A percentile compares a stretch with the other conserved stretches of the same genome.
These are phyloP conservation scores for Camelus dromedarius DNA, from an alignment of 2,113 vertebrate genomes.

Conservation along the genomic window DNA sequence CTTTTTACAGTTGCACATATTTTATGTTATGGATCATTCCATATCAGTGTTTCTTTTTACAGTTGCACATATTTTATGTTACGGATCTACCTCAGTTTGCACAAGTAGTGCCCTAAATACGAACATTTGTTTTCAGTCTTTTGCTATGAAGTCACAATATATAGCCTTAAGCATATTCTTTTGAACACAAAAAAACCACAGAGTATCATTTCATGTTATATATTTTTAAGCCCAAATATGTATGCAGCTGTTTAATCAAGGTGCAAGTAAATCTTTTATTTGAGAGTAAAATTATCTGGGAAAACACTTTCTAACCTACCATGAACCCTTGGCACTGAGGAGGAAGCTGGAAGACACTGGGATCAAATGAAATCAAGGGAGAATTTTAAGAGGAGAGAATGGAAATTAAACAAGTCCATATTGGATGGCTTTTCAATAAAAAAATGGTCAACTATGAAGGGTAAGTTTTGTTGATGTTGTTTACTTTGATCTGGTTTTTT, in stretches of 20 bases:
- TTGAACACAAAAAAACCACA: background rate
- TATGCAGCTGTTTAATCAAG: background rate
- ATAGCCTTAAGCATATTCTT: background rate
- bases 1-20: background rate
- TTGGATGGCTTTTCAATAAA: background rate
- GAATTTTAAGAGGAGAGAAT: background rate
- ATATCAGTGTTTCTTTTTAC: background rate
- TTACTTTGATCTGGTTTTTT: background rate
- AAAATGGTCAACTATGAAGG: background rate
- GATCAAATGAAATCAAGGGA: background rate
- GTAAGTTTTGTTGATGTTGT: background rate
- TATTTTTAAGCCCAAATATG: background rate
- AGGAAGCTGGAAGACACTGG: background rate
- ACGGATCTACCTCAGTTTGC: background rate
- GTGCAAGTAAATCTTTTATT: background rate
- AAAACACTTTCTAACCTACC: background rate
- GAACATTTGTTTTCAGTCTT: background rate
- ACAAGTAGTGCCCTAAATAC: background rate
- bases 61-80: background rate
- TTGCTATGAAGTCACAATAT: background rate
- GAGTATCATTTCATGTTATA: background rate
- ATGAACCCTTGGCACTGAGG: background rate
- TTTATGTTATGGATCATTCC: background rate
- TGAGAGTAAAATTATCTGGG: background rate
- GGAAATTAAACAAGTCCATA: background rate